Conservation (phyloP, 2,797 vertebrate species). For the Spea hammondii region DNA sequence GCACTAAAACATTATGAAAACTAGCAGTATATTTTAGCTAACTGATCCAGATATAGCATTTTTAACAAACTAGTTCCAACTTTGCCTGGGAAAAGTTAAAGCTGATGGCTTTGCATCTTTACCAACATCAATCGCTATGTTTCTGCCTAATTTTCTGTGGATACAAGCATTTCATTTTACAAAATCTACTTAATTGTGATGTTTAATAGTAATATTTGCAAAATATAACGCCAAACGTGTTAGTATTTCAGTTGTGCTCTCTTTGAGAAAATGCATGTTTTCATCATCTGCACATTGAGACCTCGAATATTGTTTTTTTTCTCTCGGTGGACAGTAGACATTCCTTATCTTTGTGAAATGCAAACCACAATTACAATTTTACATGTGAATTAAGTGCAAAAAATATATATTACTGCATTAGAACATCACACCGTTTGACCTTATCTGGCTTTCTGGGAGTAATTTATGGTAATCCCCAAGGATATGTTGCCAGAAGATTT, state of each 20-base stretch:
- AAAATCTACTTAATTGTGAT: not conserved
- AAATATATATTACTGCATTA: constrained; percentile 40
- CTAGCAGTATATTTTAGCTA: too few species aligned
- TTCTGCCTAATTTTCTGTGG: too few species aligned
- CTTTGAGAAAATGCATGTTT: not conserved
- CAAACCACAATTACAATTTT: constrained; percentile 50
- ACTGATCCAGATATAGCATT: too few species aligned
- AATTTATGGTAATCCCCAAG: constrained; percentile 54
- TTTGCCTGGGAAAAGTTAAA: too few species aligned
- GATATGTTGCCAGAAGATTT: constrained; percentile 57
- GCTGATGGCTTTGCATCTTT: too few species aligned
- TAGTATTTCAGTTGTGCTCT: not conserved
- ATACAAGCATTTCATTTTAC: not conserved
- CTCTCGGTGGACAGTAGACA: not conserved
- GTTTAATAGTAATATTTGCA: not conserved
- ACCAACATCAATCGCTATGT: too few species aligned
- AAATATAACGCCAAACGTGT: not conserved
- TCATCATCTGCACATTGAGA: not conserved
- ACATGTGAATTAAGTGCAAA: constrained; percentile 48
- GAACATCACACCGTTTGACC: constrained; percentile 56
- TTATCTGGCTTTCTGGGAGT: constrained; percentile 52
- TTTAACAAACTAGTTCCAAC: too few species aligned
- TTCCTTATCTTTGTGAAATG: constrained; percentile 37
- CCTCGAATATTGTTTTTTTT: not conserved
- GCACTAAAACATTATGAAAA: too few species aligned